Evolutionary conservation across 2,888 invertebrate species (phyloP), one percentile per base, ranked within the genome.

Genomic region (Micoletzkya japonica): DNA sequence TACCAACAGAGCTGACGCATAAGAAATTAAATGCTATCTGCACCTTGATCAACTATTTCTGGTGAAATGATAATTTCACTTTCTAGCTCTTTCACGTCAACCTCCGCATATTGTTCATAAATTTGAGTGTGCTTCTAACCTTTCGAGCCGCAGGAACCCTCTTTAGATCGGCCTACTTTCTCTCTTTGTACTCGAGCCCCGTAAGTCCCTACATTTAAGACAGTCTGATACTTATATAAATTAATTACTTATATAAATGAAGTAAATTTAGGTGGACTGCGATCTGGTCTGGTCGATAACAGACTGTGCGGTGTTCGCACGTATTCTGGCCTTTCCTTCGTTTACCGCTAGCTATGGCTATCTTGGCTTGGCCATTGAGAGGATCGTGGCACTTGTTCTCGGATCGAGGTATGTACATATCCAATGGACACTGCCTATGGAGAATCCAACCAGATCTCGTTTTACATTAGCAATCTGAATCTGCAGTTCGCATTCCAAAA

Each of bases 31-130:
- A 17, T 44, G 10, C 14, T 44, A 44, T 14, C 44, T 14, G 44
- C 44, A 44, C 10, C 44, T 44, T 44, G 10, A 44, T 10, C 20
- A 44, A 17, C 44, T 44, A 44, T 44, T 14, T 14, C 44, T 14
- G 44, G 44, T 44, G 44, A 44, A 44, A 44, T 14, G 44, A 44
- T 44, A 44, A 44, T 44, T 44, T 44, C 14, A 52, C 17, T 14
- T 39, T 58, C 28, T 24, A 61, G 68, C 59, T 72, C 37, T 72
- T 72, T 58, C 61, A 69, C 44, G 54, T 72, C 72, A 69, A 69
- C 32, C 72, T 56, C 36, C 72, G 72, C 32, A 69, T 72, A 24
- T 58, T 70, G 10, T 52, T 70, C 30, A 39, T 37, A 1, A 58
- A 58, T 34, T 50, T 57, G n/a, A 44, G 44, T 3, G 2, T 56